Evolutionary conservation across 2,113 vertebrate genomes (phyloP).

Genomic region (Passer montanus): DNA sequence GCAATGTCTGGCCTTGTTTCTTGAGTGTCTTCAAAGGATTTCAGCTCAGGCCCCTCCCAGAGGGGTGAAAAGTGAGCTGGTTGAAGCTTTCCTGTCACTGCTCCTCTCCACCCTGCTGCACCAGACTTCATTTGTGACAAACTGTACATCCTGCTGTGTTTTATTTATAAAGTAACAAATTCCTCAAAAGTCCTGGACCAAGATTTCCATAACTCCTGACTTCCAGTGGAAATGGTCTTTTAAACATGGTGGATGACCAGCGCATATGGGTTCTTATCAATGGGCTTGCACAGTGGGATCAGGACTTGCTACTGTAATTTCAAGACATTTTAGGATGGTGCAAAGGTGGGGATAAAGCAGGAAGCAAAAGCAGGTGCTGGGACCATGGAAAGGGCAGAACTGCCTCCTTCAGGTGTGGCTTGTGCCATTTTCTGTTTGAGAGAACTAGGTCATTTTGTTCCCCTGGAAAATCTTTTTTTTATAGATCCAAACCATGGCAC

Average conservation of each 20-base stretch:
- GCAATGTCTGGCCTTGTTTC: no score
- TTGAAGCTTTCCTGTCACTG: neutral
- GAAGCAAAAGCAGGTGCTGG: neutral
- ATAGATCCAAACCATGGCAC: neutral
- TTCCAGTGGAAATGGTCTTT: neutral
- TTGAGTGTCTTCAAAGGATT: neutral
- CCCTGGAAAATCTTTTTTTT: neutral
- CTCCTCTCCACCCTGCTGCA: neutral
- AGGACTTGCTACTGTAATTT: neutral
- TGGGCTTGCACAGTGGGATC: neutral
- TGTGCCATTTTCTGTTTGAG: neutral
- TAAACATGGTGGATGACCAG: neutral
- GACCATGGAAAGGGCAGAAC: neutral
- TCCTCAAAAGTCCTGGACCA: neutral
- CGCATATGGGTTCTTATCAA: accelerated
- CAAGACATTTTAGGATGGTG: neutral
- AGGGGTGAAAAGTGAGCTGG: accelerated
- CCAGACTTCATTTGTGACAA: neutral
- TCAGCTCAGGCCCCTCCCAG: accelerated
- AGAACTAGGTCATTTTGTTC: neutral
- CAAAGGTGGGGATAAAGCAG: neutral
- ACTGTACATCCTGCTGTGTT: neutral
- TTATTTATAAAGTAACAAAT: neutral
- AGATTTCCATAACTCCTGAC: neutral
- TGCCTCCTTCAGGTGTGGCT: neutral